Evolutionary conservation across 1,140 invertebrate species (phyloP).

Genomic region (Apolygus lucorum): DNA sequence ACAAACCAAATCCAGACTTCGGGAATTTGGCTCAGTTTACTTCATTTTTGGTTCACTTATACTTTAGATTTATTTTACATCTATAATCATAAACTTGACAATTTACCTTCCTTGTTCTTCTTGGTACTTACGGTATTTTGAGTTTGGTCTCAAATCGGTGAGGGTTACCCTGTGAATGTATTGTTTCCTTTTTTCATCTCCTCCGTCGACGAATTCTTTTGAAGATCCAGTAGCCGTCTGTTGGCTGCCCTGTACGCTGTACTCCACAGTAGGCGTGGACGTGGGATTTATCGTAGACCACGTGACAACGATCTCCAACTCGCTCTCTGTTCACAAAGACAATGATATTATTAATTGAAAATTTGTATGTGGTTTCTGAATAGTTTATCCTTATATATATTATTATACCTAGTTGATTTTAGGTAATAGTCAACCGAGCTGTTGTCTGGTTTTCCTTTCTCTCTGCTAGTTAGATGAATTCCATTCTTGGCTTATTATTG

Average conservation of each 20-base stretch:
- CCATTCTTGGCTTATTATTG: too few relatives aligned
- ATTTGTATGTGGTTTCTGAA: too few relatives aligned
- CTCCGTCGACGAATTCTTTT: slow-evolving; percentile 69
- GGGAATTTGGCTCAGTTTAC: background rate
- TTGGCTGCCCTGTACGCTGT: slow-evolving; percentile 49
- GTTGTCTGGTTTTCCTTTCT: too few relatives aligned
- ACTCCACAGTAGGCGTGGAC: slow-evolving; percentile 58
- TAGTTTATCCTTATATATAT: too few relatives aligned
- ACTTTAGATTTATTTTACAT: background rate
- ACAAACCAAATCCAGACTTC: background rate
- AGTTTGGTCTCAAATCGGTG: slow-evolving; percentile 47
- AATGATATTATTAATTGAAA: too few relatives aligned
- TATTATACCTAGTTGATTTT: too few relatives aligned
- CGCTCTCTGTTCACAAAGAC: too few relatives aligned
- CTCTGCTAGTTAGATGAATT: too few relatives aligned
- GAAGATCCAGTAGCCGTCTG: slow-evolving; percentile 47
- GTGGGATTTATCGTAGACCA: slow-evolving; percentile 77
- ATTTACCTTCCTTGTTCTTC: too few relatives aligned
- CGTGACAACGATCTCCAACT: slow-evolving; percentile 70
- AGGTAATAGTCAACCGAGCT: too few relatives aligned
- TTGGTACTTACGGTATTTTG: slow-evolving; percentile 53
- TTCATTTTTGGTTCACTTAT: background rate
- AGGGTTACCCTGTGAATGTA: slow-evolving; percentile 72
- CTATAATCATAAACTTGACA: background rate
- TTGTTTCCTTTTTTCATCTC: slow-evolving; percentile 53